Percentiles rank a stretch among this genome's conserved stretches.
These are phyloP conservation scores for Gasteruption jaculator DNA, from an alignment of 2,888 invertebrate genomes.

Conservation along the genomic window DNA sequence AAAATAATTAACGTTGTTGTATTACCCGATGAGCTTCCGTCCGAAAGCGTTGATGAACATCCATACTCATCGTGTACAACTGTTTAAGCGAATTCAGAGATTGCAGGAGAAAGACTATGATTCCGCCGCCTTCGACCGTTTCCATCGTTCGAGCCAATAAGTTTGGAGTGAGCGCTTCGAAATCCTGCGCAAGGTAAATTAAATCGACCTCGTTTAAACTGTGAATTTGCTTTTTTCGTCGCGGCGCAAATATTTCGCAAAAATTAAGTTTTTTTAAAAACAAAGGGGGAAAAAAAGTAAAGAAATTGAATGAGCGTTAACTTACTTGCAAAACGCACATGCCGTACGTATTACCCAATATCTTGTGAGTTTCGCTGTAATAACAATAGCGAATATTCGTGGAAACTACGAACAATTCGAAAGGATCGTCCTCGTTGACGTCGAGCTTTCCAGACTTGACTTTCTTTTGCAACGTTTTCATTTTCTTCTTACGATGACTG, in stretches of 20 bases:
- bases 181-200: constrained; percentile 63
- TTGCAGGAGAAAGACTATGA: constrained; percentile 83
- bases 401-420: constrained; percentile 92
- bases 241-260: not conserved
- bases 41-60: constrained; percentile 91
- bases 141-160: constrained; percentile 93
- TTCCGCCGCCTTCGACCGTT: constrained; percentile 96
- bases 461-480: constrained; percentile 77
- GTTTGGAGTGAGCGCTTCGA: constrained; percentile 97
- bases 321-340: constrained; percentile 87
- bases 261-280: constrained; percentile 8
- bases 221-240: too few species aligned
- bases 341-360: constrained; percentile 95
- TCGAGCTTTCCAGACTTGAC: constrained; percentile 83
- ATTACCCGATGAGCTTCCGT: constrained; percentile 82
- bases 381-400: constrained; percentile 97
- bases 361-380: constrained; percentile 95
- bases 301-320: not conserved
- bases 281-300: not conserved
- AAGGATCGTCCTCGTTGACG: constrained; percentile 91
- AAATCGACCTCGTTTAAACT: too few species aligned
- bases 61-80: constrained; percentile 95
- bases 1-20: too few species aligned
- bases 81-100: constrained; percentile 86
- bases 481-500: constrained; percentile 87